Evolutionary conservation across 2,797 vertebrate species (phyloP).

Genomic region (Acomys russatus): DNA sequence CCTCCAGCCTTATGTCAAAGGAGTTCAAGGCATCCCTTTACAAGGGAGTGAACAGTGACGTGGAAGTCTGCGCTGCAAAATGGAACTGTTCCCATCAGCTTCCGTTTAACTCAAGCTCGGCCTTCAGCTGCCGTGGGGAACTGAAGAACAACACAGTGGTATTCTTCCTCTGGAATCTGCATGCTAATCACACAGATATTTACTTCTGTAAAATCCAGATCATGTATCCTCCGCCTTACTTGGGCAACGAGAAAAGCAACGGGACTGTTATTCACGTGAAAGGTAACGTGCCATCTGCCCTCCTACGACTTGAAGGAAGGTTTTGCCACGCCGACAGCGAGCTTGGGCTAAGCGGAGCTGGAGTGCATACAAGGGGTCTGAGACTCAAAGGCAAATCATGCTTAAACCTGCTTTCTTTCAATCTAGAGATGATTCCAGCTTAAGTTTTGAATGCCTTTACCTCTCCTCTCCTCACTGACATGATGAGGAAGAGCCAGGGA

Average conservation of each 20-base stretch:
- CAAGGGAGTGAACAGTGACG: constrained; percentile 87
- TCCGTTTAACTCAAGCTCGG: constrained; percentile 69
- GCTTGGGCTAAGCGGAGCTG: neutral
- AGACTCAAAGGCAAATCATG: neutral
- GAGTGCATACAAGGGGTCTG: neutral
- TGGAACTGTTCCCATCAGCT: constrained; percentile 82
- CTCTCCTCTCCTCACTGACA: neutral
- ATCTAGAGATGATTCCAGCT: constrained; percentile 12
- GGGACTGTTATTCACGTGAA: constrained; percentile 89
- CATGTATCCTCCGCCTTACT: constrained; percentile 89
- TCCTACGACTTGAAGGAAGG: neutral
- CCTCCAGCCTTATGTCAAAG: constrained; percentile 85
- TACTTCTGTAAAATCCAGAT: constrained; percentile 90
- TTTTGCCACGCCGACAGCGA: neutral
- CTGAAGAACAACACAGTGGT: constrained; percentile 82
- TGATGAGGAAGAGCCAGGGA: neutral
- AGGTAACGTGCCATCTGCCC: constrained; percentile 84
- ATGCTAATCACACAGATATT: constrained; percentile 89
- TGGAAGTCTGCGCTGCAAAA: constrained; percentile 85
- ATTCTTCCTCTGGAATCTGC: constrained; percentile 87
- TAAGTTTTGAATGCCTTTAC: neutral
- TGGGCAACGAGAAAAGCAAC: constrained; percentile 86
- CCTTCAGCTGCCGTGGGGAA: constrained; percentile 85
- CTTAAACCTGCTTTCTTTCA: neutral
- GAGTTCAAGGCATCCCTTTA: constrained; percentile 87